phyloP scores from a whole-genome alignment of 2,888 invertebrate species.

The Dryomyza anilis region DNA sequence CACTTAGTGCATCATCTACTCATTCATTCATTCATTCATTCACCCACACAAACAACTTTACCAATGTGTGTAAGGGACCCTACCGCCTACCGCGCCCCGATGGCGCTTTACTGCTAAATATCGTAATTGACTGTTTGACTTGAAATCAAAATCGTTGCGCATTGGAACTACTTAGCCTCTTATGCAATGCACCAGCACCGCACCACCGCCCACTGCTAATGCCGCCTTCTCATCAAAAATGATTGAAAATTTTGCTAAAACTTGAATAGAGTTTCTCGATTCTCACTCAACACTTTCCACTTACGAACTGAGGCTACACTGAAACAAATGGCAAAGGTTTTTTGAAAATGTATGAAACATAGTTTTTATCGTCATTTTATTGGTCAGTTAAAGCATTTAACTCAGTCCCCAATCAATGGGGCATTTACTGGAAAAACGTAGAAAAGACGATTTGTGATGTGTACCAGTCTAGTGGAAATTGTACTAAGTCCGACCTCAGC shows the following conservation, averaged over 20 bases:
- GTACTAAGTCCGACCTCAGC: no score
- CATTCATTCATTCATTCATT: no score
- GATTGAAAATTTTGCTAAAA: background rate
- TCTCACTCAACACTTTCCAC: background rate
- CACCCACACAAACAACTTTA: no score
- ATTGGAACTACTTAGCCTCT: slow-evolving; percentile 11
- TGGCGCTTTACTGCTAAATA: background rate
- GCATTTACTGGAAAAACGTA: no score
- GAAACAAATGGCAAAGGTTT: no score
- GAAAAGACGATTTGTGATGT: no score
- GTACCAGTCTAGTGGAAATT: no score
- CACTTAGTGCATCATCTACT: slow-evolving; percentile 6
- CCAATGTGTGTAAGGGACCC: no score
- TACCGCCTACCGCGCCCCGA: background rate
- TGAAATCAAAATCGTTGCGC: slow-evolving; percentile 19
- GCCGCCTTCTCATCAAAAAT: background rate
- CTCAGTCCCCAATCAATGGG: no score
- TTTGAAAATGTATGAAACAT: no score
- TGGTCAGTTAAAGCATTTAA: no score
- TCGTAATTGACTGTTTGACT: slow-evolving; percentile 22
- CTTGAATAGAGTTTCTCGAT: background rate
- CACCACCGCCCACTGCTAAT: background rate
- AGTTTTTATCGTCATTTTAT: no score
- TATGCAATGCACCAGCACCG: background rate
- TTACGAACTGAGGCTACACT: background rate